Evolutionary conservation across 2,113 vertebrate species (phyloP), one percentile per base, ranked within the genome.

Genomic region (Holacanthus passer): DNA sequence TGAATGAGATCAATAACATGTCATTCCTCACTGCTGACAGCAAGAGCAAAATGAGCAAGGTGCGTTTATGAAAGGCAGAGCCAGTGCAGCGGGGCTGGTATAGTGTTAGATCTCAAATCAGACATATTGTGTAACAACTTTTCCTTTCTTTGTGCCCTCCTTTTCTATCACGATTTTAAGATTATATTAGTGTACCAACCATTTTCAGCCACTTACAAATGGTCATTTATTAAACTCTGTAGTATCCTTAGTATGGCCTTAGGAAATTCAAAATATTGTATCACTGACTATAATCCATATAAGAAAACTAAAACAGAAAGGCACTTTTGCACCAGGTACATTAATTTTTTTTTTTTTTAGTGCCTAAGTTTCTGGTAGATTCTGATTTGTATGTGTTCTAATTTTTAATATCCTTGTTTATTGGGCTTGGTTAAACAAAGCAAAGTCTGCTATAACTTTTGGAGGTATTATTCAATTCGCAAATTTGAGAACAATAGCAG

Each of bases 1-100:
- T 97, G 92, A 99, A 98, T 24, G 97, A 98, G 92, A 99, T 99
- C 87, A 99, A 99, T 93, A 99, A 99, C 93, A 99, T 99, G 97
- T 97, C 97, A 20, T 99, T 99, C 90, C 96, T 99, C 87, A 99
- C 97, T 0, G 97, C 97, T 1, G 97, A 98, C 93, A 99, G 96
- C 94, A 98, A 98, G 88, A 99, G 97, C 91, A 99, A 99, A 89
- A 99, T 99, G 97, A 97, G 96, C 91, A 99, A 98, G 96, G 97
- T 97, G 81, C 92, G 96, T 31, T 2, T 1, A 60, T 31, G 17
- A 20, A 19, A 59, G 55, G 47, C 59, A 55, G 66, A 70, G 50
- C 5, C 27, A 24, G 27, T 1, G 35, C 75, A 19, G 53, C 22
- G 27, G 7, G 43, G 16, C 67, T 3, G 58, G 16, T 69, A 9